Evolutionary conservation across 2,113 vertebrate genomes (phyloP).

Genomic region (Lathamus discolor): DNA sequence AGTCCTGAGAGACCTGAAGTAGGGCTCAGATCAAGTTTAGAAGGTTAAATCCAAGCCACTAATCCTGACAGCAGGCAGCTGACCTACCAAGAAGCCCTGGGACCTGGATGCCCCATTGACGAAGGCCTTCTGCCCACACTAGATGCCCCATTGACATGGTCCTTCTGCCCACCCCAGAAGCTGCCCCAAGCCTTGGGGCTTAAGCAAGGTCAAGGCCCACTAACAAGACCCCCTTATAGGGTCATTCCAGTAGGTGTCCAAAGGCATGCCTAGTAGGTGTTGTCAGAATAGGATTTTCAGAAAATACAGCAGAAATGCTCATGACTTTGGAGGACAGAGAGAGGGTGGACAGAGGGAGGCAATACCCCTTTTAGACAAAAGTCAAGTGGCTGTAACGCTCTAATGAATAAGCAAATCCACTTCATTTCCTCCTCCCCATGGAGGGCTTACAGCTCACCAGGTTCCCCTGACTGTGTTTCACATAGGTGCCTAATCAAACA

Average conservation of each 20-base stretch:
- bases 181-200: not conserved
- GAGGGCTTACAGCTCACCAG: conserved; percentile 35
- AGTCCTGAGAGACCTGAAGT: not conserved
- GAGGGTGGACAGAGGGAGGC: not conserved
- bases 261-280: not conserved
- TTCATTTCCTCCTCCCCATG: not conserved
- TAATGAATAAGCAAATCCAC: not conserved
- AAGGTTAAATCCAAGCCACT: not conserved
- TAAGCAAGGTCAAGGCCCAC: not conserved
- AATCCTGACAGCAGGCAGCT: not conserved
- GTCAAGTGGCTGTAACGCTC: fast-evolving
- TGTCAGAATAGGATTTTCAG: not conserved
- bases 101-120: not conserved
- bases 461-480: conserved; percentile 8
- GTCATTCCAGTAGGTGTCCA: not conserved
- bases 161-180: fast-evolving
- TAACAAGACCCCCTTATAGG: not conserved
- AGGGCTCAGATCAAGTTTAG: not conserved
- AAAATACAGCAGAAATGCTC: not conserved
- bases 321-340: not conserved
- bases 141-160: too few relatives aligned
- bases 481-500: conserved; percentile 44
- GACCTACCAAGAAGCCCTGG: not conserved
- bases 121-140: not conserved
- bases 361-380: not conserved